Base-by-base conservation (phyloP, 1,140 invertebrate genomes). In the Idris sp. region DNA sequence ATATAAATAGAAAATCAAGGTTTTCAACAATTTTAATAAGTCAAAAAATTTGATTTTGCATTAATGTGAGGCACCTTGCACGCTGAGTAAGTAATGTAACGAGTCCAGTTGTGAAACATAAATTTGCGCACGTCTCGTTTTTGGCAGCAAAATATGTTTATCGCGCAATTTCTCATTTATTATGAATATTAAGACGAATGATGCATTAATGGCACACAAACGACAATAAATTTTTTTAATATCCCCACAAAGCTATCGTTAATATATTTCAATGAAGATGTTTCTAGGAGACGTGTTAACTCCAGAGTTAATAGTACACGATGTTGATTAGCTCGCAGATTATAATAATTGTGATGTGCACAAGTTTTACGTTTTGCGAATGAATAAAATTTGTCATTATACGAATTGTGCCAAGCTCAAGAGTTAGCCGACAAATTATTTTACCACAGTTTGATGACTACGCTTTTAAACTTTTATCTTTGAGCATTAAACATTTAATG, bases 141-240 rank as follows among this genome's bases (percentile, higher is more conserved):
- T 65, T 65, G 49, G 61, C 61, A 64, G 19, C 48, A 28, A 44
- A 53, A 44, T 62, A 51, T 62, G 46, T 62, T 62, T 62, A 62
- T 62, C 58, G 46, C 15, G 22, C 31, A 35, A 14, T 31, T 40
- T 28, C 59, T 53, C 48, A 51, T 65, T 65, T 54, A 44, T 43
- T 43, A 44, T 14, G 22, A 43, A 26, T 49, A 62, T 49, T 26
- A 40, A 62, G 46, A 36, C 15, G 31, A 33, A 46, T 53, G 28
- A 35, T 53, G 8, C 38, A 15, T 64, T 41, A 49, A 41, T 31
- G 26, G 14, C 25, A 38, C 28, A 48, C 44, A 58, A 44, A 33
- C 2, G 30, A 13, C 31, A 8, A 46, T 59, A 46, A 26, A 46
- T 46, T 46, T 46, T 38, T 46, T 18, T 25, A 36, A 0, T n/a